Base-by-base conservation (phyloP, 2,888 invertebrate genomes). In the Lottia scabra region DNA sequence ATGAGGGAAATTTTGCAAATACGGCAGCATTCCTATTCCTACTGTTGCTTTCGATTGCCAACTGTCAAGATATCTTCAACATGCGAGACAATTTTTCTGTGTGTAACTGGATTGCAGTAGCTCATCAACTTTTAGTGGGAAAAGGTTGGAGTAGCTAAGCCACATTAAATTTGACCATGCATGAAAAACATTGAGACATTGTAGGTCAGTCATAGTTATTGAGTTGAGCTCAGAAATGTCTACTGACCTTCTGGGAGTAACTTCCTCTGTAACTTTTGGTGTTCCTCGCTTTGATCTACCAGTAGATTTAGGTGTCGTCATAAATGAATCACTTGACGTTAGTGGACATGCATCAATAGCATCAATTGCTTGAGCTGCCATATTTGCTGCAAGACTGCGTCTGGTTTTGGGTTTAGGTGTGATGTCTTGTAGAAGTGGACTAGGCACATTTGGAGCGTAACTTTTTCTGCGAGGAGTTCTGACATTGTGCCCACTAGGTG, bases 391-490 rank as follows among this genome's bases (percentile, higher is more conserved):
- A 12, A 56, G 15, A 13, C 56, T 56, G 56, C 56, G 56, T 56
- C 56, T 56, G 23, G 56, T 56, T 56, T 56, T 56, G 4, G 19
- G 56, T 38, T 38, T 68, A 78, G 63, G 79, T 70, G 77, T 84
- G 77, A 70, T 76, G 63, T 78, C 81, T 23, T 78, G 74, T 10
- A 86, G 72, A 8, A 86, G 72, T n/a, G 86, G 86, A 72, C 86
- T 86, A 38, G 84, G 84, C n/a, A 84, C 75, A 8, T 75, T 78
- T 10, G 85, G 86, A 5, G 80, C 68, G 67, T 84, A 86, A 69
- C 84, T 85, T 62, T 73, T 76, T 65, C 80, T 79, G 8, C 75
- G 72, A 0, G 79, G 80, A 26, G 81, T 78, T 64, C 48, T 66
- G 23, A 56, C 26, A 10, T 46, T 27, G 10, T 38, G 38, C 3